Base-by-base conservation (phyloP, 2,888 invertebrate genomes). In the Eupithecia exiguata region DNA sequence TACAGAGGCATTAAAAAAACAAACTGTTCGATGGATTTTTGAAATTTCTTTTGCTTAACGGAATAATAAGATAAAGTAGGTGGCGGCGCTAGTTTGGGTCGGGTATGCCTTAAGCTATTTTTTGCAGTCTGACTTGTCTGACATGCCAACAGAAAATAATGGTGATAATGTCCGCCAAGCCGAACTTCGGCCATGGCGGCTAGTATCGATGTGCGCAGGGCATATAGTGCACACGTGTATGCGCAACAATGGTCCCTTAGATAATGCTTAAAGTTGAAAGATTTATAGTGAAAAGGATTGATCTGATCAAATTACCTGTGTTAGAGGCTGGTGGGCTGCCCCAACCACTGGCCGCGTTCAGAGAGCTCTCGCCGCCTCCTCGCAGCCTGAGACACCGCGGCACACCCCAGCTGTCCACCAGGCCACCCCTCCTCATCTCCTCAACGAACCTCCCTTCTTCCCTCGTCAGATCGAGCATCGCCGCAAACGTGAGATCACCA, bases 341-440 rank as follows among this genome's bases (percentile, higher is more conserved):
- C 97, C 97, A 97, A 80, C 96, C 97, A 74, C 96, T 96, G 75
- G 97, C 96, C 76, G 96, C 96, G 88, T 97, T 97, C 84, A 97
- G 95, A 65, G 97, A 97, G 91, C 96, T 97, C 91, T 97, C 97
- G 74, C 97, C 97, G 69, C 97, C 97, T 72, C 97, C 97, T 78
- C 96, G 94, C 77, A 97, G 95, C 79, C 96, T 95, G 84, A 97
- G 91, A 70, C 95, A 94, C 65, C 92, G 93, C 75, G 96, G 95
- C 72, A 95, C 95, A 66, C 96, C 96, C 96, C 96, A 96, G 79
- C 90, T 89, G 84, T 93, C 90, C 71, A 85, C 74, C 10, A 74
- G 83, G 82, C 77, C 87, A 82, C 71, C 76, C 78, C 78, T 84
- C 84, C 71, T 79, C 87, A 92, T 82, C 71, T 84, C 84, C 82